Evolutionary conservation across 2,113 vertebrate species (phyloP).

Genomic region (Rhinichthys klamathensis): DNA sequence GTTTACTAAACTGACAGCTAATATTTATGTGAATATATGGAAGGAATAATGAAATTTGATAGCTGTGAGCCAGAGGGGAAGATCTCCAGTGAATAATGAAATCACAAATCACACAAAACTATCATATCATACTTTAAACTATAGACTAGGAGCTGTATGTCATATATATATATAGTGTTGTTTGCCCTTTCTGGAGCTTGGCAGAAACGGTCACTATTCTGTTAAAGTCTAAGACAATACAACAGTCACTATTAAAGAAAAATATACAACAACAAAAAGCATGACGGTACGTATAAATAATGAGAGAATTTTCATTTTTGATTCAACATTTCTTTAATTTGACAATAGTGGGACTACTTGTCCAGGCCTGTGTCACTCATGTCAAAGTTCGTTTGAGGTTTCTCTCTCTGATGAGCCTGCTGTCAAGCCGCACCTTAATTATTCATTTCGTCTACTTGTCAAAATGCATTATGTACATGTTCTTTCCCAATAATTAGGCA

Average conservation of each 20-base stretch:
- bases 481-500: constrained; percentile 15
- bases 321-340: too few species aligned
- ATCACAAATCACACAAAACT: background rate
- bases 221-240: too few species aligned
- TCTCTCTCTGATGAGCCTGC: constrained; percentile 1
- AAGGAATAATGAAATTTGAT: background rate
- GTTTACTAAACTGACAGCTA: background rate
- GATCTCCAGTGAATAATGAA: background rate
- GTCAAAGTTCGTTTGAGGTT: background rate
- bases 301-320: background rate
- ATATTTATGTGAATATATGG: too few species aligned
- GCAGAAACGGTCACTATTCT: background rate
- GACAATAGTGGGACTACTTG: background rate
- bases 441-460: background rate
- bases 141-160: too few species aligned
- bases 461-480: constrained; percentile 22
- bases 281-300: background rate
- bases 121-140: background rate
- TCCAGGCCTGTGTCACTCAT: constrained; percentile 6
- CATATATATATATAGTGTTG: too few species aligned
- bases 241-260: background rate
- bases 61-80: background rate
- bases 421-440: constrained; percentile 22
- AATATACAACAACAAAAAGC: too few species aligned
- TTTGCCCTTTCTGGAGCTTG: background rate